phyloP scores from a whole-genome alignment of 2,113 vertebrate species.

The Taurulus bubalis region DNA sequence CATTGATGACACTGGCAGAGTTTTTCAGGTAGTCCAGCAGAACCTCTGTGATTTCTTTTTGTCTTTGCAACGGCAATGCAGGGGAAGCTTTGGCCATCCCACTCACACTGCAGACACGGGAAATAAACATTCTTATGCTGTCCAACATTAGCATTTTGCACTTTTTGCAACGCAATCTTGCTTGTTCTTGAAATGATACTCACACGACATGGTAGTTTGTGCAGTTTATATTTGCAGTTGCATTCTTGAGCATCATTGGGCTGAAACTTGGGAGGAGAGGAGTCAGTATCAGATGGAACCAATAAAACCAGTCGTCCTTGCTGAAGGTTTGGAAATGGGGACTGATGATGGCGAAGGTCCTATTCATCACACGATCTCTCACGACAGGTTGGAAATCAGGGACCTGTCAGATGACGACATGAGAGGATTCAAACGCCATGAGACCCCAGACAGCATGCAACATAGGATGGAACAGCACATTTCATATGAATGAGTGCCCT shows the following conservation, averaged over 20 bases:
- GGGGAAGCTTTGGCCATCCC: constrained; percentile 21
- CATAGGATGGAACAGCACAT: no score
- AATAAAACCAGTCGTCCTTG: background rate
- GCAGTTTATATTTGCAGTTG: constrained; percentile 41
- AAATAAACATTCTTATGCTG: background rate
- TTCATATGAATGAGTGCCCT: no score
- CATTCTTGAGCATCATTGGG: constrained; percentile 42
- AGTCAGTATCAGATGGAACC: constrained; percentile 54
- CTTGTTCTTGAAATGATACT: constrained; percentile 8
- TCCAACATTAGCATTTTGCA: background rate
- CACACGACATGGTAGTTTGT: constrained; percentile 59
- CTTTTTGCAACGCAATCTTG: background rate
- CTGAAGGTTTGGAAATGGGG: background rate
- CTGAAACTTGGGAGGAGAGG: constrained; percentile 54
- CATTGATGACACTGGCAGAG: background rate
- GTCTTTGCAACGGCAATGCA: background rate
- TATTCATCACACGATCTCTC: background rate
- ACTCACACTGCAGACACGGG: constrained; percentile 26
- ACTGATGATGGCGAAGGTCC: background rate
- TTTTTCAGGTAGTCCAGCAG: constrained; percentile 34
- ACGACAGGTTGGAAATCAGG: no score
- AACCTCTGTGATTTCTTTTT: background rate
- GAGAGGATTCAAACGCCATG: no score
- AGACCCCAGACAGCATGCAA: no score
- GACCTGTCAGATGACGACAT: no score